A percentile compares a stretch with the other conserved stretches of the same genome.
phyloP scores from a whole-genome alignment of 2,888 invertebrate genomes.

The Mantis religiosa region DNA sequence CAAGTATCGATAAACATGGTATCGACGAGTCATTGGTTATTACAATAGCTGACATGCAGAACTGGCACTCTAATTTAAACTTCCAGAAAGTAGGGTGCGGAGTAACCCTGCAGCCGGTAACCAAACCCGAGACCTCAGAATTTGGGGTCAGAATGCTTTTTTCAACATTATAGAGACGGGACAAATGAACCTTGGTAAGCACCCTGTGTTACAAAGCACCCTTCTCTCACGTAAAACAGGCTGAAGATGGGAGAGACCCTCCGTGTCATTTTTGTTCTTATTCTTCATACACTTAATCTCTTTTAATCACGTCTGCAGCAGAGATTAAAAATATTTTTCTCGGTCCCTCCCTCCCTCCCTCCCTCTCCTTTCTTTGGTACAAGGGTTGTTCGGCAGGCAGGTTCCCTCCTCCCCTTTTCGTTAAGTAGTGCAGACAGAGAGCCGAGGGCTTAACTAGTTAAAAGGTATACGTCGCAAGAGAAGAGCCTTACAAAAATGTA shows the following conservation, averaged over 20 bases:
- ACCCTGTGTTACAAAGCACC: not conserved
- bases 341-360: not conserved
- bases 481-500: slow-evolving; percentile 1
- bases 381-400: not conserved
- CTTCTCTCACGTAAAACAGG: not conserved
- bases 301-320: slow-evolving; percentile 43
- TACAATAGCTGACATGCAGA: no score
- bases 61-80: no score
- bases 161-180: no score
- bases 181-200: no score
- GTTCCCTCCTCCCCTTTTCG: no score
- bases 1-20: no score
- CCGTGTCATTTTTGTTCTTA: slow-evolving; percentile 10
- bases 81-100: no score
- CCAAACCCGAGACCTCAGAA: no score
- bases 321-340: slow-evolving; percentile 40
- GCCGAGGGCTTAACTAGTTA: slow-evolving; percentile 23
- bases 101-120: no score
- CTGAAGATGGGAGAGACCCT: not conserved
- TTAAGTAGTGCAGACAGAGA: not conserved
- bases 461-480: not conserved
- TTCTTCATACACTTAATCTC: slow-evolving; percentile 25
- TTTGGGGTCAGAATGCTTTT: no score
- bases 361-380: slow-evolving; percentile 31
- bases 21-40: no score